Conservation (phyloP, 2,888 invertebrate species). For the Drosophila gaucha region DNA sequence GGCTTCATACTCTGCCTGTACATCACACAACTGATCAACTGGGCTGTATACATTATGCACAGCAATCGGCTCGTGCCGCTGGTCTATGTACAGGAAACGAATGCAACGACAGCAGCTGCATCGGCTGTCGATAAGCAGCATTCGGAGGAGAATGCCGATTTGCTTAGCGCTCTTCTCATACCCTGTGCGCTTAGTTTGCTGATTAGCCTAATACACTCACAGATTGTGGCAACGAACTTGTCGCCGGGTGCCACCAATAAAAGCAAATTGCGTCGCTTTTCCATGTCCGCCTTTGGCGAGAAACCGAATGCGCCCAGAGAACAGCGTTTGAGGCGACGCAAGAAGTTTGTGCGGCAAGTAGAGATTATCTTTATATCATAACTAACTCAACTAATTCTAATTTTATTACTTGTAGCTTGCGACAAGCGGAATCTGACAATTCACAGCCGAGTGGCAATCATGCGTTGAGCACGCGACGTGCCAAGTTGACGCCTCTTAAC, state of each 20-base stretch:
- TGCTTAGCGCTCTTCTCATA: conserved; percentile 89
- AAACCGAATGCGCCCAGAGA: conserved; percentile 68
- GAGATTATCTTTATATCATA: not conserved
- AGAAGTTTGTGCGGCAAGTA: conserved; percentile 82
- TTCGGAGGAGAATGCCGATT: conserved; percentile 85
- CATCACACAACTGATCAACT: conserved; percentile 87
- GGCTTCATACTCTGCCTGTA: conserved; percentile 91
- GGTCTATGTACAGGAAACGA: conserved; percentile 32
- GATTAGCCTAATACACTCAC: conserved; percentile 91
- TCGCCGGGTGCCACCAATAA: conserved; percentile 70
- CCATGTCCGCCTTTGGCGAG: conserved; percentile 67
- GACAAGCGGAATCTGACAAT: conserved; percentile 72
- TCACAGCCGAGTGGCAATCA: conserved; percentile 52
- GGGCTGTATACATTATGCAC: conserved; percentile 84
- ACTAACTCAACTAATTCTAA: not conserved
- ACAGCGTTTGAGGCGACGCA: conserved; percentile 76
- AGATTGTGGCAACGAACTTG: conserved; percentile 90
- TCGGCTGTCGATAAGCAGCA: conserved; percentile 27
- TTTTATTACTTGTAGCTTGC: conserved; percentile 50
- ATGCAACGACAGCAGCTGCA: conserved; percentile 30
- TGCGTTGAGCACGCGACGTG: conserved; percentile 32
- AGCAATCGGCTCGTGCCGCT: conserved; percentile 67
- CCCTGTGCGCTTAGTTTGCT: conserved; percentile 90
- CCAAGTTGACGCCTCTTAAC: conserved; percentile 34
- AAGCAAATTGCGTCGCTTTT: conserved; percentile 80